Percentiles rank a stretch among this genome's conserved stretches.
These are phyloP conservation scores for Etia nguti DNA, from an alignment of 2,113 vertebrate species.

Conservation along the genomic window DNA sequence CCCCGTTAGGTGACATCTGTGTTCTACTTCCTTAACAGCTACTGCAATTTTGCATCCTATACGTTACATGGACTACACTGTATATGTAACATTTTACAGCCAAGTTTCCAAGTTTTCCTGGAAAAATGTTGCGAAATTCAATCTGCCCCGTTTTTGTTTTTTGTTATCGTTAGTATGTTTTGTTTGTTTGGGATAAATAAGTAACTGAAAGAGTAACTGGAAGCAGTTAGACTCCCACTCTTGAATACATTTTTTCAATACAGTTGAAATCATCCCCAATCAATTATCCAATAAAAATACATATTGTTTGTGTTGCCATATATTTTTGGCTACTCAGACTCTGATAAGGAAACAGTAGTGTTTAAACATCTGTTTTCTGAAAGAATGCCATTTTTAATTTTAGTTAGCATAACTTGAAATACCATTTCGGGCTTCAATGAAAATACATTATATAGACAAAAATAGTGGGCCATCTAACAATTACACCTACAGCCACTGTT, in stretches of 20 bases:
- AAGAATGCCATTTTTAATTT: not conserved
- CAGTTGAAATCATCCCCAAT: not conserved
- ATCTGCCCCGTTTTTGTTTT: not conserved
- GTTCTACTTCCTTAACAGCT: not conserved
- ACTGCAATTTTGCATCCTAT: not conserved
- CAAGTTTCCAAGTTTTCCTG: not conserved
- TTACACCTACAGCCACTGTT: not conserved
- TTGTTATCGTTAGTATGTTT: not conserved
- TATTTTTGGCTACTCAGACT: not conserved
- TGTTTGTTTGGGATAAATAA: not conserved
- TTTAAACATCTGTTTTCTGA: not conserved
- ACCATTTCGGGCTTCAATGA: not conserved
- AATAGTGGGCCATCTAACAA: not conserved
- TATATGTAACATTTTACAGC: not conserved
- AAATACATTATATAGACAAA: not conserved
- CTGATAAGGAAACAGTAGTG: not conserved
- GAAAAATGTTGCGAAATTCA: not conserved
- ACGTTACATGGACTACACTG: not conserved
- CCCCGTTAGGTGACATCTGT: not conserved
- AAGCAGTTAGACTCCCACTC: not conserved
- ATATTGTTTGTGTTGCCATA: not conserved
- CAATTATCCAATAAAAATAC: not conserved
- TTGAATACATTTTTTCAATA: not conserved
- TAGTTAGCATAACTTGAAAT: not conserved
- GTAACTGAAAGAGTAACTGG: not conserved